phyloP scores from a whole-genome alignment of 1,140 invertebrate genomes.

The Whitmania pigra region DNA sequence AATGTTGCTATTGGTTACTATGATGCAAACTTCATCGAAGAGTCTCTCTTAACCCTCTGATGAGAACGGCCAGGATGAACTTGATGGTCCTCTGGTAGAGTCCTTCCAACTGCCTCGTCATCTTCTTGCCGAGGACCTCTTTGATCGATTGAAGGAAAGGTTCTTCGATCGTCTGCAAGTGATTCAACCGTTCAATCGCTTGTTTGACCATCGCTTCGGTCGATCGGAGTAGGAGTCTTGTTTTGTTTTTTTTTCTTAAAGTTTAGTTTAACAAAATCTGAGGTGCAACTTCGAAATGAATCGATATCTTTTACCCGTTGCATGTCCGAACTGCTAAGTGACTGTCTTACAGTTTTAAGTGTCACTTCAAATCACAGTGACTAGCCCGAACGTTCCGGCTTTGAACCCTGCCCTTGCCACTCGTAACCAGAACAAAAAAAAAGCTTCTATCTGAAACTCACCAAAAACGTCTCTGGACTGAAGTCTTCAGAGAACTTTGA shows the following conservation, averaged over 20 bases:
- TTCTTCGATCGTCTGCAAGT: not conserved
- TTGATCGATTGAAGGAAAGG: not conserved
- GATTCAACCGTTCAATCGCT: not conserved
- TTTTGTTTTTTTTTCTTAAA: too few relatives aligned
- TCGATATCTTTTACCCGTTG: too few relatives aligned
- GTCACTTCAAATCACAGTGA: not conserved
- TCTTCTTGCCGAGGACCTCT: not conserved
- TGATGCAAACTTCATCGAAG: too few relatives aligned
- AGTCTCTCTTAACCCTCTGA: conserved; percentile 1
- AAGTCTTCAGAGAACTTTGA: not conserved
- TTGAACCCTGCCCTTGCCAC: not conserved
- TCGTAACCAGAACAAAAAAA: not conserved
- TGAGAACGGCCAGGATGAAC: conserved; percentile 4
- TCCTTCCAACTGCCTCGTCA: not conserved
- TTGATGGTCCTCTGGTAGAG: conserved; percentile 8
- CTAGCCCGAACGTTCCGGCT: not conserved
- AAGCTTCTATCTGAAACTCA: not conserved
- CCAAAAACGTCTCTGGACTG: not conserved
- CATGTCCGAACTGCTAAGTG: too few relatives aligned
- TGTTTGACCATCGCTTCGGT: too few relatives aligned
- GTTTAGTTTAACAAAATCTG: too few relatives aligned
- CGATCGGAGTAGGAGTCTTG: too few relatives aligned
- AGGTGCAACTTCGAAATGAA: too few relatives aligned
- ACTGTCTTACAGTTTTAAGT: too few relatives aligned
- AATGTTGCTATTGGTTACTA: too few relatives aligned